These are phyloP conservation scores for Coranthus polyacanthus DNA, from an alignment of 2,797 vertebrate species.

Conservation along the genomic window DNA sequence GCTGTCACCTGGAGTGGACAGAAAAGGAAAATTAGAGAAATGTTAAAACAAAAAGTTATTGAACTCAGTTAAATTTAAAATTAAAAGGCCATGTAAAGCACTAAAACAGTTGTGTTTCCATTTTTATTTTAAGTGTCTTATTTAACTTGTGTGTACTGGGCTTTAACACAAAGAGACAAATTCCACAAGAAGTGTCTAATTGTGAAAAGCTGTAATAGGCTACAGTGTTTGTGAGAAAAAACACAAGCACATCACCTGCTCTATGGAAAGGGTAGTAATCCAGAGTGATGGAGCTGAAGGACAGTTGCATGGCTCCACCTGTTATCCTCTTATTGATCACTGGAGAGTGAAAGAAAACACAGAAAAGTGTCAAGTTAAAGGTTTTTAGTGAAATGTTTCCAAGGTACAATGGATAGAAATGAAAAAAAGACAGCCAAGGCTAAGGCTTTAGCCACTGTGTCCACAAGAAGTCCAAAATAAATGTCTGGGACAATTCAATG, in stretches of 20 bases:
- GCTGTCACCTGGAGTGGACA: conserved; percentile 85
- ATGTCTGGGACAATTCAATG: too few species aligned
- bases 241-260: conserved; percentile 93
- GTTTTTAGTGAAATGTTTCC: not conserved
- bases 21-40: not conserved
- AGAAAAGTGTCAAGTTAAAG: not conserved
- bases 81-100: not conserved
- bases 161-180: too few species aligned
- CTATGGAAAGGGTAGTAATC: conserved; percentile 98
- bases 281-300: conserved; percentile 94
- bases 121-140: too few species aligned
- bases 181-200: not conserved
- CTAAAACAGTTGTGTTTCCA: not conserved
- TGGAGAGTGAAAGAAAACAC: conserved; percentile 59
- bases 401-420: not conserved
- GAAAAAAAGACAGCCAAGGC: not conserved
- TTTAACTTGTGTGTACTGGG: not conserved
- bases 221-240: too few species aligned
- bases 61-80: not conserved
- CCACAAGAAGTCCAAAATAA: too few species aligned
- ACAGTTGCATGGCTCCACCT: conserved; percentile 98
- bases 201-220: not conserved
- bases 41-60: too few species aligned
- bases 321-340: conserved; percentile 91
- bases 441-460: too few species aligned